Base-by-base conservation (phyloP, 2,797 vertebrate species). In the Chaetophractus vellerosus region DNA sequence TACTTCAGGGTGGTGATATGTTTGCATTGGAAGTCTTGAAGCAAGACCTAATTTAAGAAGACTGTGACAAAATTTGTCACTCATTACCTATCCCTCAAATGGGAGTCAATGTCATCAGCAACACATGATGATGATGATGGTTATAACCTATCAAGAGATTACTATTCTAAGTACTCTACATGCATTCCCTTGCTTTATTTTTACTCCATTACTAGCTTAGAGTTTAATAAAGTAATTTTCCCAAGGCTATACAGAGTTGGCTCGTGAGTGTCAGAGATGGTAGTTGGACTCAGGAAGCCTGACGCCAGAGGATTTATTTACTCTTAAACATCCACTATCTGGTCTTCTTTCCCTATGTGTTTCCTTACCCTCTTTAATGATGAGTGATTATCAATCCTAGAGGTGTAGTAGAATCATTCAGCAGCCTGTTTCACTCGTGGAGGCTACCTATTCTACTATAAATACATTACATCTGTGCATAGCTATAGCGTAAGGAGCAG, bases 71-170 rank as follows among this genome's bases (percentile, higher is more conserved):
- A 96, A 90, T 87, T 91, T 80, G 88, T 94, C 93, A 72, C 95
- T 96, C 95, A 94, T 96, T 96, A 92, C 75, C 91, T 95, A 93
- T 93, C 89, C 66, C 88, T 95, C 93, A 95, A 95, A 87, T 93
- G 91, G 45, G 83, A 96, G 93, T 90, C 96, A 92, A 1, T 76
- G 63, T 92, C 87, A 66, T 91, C 68, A 75, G 38, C 63, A 91
- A 71, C 68, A 83, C 38, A 64, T 12, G n/a, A 76, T 83, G 71
- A 83, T 92, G 86, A 86, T 88, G 92, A 96, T 91, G 74, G 64
- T 83, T 90, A 96, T 95, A 82, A 75, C 95, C 96, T 94, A 74
- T 71, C 4, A 19, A 79, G 82, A 28, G 52, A 96, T 97, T 95
- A 95, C 81, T 93, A 96, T 95, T 94, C 92, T 85, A 90, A 85